Conservation (phyloP, 2,113 vertebrate genomes). For the Apodemus speciosus region DNA sequence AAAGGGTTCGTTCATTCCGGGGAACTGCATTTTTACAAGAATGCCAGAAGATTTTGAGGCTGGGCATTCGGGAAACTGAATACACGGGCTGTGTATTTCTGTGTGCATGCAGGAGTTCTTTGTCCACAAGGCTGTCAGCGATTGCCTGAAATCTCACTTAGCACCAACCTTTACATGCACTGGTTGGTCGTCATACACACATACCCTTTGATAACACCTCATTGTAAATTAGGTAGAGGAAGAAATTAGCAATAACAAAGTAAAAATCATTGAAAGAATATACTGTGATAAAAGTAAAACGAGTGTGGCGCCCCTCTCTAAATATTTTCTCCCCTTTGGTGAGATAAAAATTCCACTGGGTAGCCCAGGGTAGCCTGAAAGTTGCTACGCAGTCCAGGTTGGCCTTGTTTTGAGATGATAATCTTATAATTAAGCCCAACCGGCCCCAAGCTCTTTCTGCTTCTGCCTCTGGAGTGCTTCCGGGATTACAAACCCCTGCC, state of each 20-base stretch:
- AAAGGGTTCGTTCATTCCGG: not conserved
- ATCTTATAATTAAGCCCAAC: not conserved
- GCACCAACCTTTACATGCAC: too few species aligned
- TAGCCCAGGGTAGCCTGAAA: not conserved
- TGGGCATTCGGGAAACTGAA: not conserved
- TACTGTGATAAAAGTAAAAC: not conserved
- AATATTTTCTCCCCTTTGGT: not conserved
- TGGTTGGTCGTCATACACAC: not conserved
- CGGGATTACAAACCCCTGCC: not conserved
- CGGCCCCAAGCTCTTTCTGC: not conserved
- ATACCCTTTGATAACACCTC: too few species aligned
- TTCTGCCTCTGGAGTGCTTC: not conserved
- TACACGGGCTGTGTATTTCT: not conserved
- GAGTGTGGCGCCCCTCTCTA: not conserved
- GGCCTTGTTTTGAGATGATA: not conserved
- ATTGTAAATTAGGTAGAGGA: not conserved
- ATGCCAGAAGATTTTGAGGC: not conserved
- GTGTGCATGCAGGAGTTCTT: not conserved
- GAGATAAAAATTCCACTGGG: not conserved
- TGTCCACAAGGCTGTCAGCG: not conserved
- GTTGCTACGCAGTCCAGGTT: not conserved
- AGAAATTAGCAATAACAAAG: not conserved
- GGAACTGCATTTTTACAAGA: not conserved
- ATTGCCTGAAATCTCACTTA: not conserved
- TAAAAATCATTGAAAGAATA: not conserved